Percentiles rank a stretch among this genome's conserved stretches.
These are phyloP conservation scores for Halocynthia aurantium DNA, from an alignment of 23 tunicate genomes.

Conservation along the genomic window DNA sequence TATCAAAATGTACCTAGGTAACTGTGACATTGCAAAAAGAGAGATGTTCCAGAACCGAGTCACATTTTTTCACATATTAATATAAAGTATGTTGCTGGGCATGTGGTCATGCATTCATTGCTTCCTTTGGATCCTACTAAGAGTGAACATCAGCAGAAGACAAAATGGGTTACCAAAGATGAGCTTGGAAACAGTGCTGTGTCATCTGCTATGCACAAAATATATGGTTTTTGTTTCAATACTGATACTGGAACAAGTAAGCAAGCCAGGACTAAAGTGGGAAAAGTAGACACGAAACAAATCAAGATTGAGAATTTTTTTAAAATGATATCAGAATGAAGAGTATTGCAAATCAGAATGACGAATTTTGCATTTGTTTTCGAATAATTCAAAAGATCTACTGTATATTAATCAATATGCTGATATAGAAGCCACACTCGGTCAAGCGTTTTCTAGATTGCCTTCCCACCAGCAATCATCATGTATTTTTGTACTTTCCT, in stretches of 20 bases:
- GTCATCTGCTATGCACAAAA: conserved; percentile 35
- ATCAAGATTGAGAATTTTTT: conserved; percentile 16
- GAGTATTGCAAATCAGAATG: too few species aligned
- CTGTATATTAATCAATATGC: too few species aligned
- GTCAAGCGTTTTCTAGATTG: too few species aligned
- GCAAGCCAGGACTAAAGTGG: background rate
- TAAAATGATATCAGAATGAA: too few species aligned
- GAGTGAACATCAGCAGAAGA: too few species aligned
- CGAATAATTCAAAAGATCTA: too few species aligned
- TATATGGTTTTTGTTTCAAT: conserved; percentile 25
- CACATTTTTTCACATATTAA: conserved; percentile 75
- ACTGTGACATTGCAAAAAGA: background rate
- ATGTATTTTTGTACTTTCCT: background rate
- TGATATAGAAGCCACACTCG: too few species aligned
- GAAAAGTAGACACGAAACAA: conserved; percentile 4
- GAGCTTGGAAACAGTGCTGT: conserved; percentile 41
- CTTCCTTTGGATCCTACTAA: background rate
- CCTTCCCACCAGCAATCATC: too few species aligned
- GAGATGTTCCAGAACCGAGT: conserved; percentile 20
- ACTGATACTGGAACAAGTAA: background rate
- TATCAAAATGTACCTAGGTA: conserved; percentile 11
- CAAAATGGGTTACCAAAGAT: conserved; percentile 24
- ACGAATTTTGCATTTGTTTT: too few species aligned
- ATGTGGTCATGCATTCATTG: background rate
- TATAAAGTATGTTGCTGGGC: conserved; percentile 41